phyloP scores from a whole-genome alignment of 2,888 invertebrate species.

The Noctua fimbriata region DNA sequence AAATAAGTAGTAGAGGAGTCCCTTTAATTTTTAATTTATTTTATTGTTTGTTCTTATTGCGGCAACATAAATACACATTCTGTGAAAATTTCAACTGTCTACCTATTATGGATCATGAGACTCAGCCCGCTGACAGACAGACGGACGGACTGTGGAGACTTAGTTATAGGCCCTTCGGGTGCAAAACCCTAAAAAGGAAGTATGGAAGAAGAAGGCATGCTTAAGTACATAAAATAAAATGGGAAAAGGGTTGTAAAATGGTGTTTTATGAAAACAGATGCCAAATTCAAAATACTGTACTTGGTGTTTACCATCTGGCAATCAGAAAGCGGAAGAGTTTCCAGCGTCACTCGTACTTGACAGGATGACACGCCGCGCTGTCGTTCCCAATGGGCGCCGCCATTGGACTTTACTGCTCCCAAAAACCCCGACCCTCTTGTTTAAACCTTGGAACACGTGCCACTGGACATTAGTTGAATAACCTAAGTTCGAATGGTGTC shows the following conservation, averaged over 20 bases:
- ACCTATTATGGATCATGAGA: too few species aligned
- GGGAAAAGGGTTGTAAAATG: background rate
- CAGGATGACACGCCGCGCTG: background rate
- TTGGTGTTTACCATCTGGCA: background rate
- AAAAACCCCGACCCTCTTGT: background rate
- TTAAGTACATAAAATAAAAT: background rate
- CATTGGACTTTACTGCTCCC: background rate
- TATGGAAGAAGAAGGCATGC: too few species aligned
- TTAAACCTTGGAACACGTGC: slow-evolving; percentile 43
- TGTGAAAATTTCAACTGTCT: too few species aligned
- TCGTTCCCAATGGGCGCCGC: background rate
- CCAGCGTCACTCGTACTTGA: background rate
- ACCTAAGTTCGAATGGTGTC: slow-evolving; percentile 35
- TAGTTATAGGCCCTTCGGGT: too few species aligned
- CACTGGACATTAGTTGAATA: slow-evolving; percentile 46
- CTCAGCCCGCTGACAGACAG: too few species aligned
- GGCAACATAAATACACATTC: too few species aligned
- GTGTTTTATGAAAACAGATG: slow-evolving; percentile 9
- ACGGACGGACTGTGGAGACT: too few species aligned
- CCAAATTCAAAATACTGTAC: slow-evolving; percentile 8
- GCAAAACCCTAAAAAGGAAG: too few species aligned
- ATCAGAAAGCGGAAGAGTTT: slow-evolving; percentile 23
- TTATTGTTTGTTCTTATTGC: too few species aligned
- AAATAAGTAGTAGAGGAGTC: too few species aligned
- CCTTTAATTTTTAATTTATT: too few species aligned